Percentiles rank a stretch among this genome's conserved stretches.
Conservation (phyloP, 2,888 invertebrate genomes). For the Phytoseiulus persimilis region DNA sequence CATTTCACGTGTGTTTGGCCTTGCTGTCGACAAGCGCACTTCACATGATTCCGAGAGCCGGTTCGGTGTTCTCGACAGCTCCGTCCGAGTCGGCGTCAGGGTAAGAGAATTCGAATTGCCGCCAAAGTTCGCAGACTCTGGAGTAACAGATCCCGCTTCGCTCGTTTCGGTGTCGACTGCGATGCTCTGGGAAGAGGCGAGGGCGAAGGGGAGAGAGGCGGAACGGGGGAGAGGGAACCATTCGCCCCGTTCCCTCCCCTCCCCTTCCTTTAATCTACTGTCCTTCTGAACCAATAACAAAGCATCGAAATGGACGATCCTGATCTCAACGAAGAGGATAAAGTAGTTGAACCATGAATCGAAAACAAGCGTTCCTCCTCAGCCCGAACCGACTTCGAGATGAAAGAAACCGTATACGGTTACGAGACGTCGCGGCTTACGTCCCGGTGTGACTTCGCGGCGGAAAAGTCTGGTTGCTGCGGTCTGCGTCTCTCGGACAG, state of each 20-base stretch:
- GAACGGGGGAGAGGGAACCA: neutral
- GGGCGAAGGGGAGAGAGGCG: neutral
- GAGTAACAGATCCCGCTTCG: neutral
- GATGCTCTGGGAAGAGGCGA: neutral
- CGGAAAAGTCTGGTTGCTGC: no score
- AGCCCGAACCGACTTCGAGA: no score
- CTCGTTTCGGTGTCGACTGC: neutral
- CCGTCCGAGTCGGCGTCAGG: neutral
- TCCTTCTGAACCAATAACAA: neutral
- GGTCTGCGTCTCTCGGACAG: neutral
- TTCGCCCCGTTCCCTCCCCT: neutral
- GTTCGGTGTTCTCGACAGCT: neutral
- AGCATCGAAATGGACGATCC: neutral
- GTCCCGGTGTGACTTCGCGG: no score
- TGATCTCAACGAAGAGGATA: neutral
- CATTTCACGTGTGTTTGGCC: neutral
- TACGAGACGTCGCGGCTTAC: no score
- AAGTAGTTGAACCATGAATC: no score
- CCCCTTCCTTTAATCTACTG: neutral
- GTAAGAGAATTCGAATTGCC: neutral
- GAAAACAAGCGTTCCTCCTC: no score
- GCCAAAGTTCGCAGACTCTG: neutral
- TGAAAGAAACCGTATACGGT: no score
- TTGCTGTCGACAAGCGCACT: neutral
- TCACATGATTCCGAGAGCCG: neutral